Conservation (phyloP, 2,888 invertebrate species). For the Calameuta filiformis region DNA sequence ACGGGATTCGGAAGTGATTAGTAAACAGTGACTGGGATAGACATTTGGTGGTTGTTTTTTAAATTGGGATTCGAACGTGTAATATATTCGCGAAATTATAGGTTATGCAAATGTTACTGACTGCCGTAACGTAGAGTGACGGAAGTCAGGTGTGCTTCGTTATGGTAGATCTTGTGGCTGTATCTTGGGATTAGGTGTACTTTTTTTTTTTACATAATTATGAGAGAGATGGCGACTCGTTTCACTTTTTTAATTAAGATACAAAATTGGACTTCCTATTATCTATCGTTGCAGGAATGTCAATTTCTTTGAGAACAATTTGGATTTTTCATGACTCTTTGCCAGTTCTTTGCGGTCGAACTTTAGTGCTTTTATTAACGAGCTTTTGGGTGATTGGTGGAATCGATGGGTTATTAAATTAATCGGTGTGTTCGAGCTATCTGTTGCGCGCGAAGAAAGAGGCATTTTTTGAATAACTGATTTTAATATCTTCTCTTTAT, state of each 20-base stretch:
- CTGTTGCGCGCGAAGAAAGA: background rate
- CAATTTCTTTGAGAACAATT: background rate
- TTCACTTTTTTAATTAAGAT: background rate
- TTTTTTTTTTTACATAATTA: background rate
- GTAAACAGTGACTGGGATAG: background rate
- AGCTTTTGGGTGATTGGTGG: background rate
- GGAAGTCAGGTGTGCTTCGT: background rate
- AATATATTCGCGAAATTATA: background rate
- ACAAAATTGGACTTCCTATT: background rate
- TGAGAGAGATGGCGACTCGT: background rate
- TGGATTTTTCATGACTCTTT: background rate
- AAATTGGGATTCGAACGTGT: background rate
- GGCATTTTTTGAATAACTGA: background rate
- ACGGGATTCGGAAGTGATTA: background rate
- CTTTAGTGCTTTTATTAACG: background rate
- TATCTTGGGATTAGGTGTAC: background rate
- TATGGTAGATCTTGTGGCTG: background rate
- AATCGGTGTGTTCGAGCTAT: background rate
- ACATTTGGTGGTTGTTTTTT: background rate
- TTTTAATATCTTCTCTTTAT: background rate
- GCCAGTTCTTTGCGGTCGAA: background rate
- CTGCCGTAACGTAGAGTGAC: background rate
- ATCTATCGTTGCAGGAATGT: background rate
- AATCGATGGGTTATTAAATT: background rate
- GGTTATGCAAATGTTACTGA: background rate